Conservation (phyloP, 1,140 invertebrate species). For the Pseudomyrmex sp. region DNA sequence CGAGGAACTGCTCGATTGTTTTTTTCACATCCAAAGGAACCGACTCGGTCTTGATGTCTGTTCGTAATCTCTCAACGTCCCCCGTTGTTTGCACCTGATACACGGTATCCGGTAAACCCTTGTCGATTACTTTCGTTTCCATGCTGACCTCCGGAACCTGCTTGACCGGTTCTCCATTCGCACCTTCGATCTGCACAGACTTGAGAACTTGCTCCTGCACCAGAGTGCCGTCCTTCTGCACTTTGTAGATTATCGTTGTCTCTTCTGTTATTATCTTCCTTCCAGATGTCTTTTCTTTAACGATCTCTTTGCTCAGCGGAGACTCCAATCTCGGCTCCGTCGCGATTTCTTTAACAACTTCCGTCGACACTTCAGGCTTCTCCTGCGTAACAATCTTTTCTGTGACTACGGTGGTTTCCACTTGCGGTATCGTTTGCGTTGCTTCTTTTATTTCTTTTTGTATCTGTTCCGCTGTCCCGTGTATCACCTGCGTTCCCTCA, state of each 20-base stretch:
- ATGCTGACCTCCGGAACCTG: slow-evolving; percentile 33
- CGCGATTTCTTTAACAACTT: neutral
- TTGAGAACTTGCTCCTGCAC: slow-evolving; percentile 59
- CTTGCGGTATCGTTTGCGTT: neutral
- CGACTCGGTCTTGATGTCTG: neutral
- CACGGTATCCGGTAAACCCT: neutral
- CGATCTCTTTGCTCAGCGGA: neutral
- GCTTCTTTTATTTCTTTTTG: slow-evolving; percentile 4
- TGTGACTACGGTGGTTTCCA: neutral
- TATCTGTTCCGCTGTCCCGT: slow-evolving; percentile 49
- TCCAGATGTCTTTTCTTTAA: slow-evolving; percentile 42
- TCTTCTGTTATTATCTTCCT: slow-evolving; percentile 59
- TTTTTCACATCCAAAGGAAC: slow-evolving; percentile 5
- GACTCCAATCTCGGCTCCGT: neutral
- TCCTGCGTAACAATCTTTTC: neutral
- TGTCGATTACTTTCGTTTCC: slow-evolving; percentile 32
- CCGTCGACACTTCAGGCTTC: neutral
- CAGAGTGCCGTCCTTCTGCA: slow-evolving; percentile 55
- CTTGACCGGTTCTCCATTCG: neutral
- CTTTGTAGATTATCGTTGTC: slow-evolving; percentile 64
- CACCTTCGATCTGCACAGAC: slow-evolving; percentile 59
- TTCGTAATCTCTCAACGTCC: slow-evolving; percentile 10
- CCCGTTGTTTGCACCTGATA: neutral
- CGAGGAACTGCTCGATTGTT: slow-evolving; percentile 42
- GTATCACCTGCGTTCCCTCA: neutral